Conservation (phyloP, 2,797 vertebrate species). For the Sciurus carolinensis region DNA sequence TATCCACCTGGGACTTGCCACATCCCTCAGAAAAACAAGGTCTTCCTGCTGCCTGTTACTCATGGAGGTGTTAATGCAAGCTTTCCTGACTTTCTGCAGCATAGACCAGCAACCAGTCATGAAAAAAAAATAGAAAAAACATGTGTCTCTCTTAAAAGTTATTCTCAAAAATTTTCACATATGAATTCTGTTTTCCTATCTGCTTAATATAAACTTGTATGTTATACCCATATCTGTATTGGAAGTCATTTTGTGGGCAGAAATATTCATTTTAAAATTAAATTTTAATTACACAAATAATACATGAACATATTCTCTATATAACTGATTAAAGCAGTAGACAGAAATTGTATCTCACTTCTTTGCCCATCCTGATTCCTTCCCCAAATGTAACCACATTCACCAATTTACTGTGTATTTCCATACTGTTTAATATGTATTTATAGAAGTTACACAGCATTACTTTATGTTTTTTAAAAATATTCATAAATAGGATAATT, state of each 20-base stretch:
- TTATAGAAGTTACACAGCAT: slow-evolving; percentile 18
- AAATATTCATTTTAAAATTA: slow-evolving; percentile 64
- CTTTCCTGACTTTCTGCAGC: not conserved
- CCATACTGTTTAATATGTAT: not conserved
- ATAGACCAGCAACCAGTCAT: not conserved
- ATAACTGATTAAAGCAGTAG: slow-evolving; percentile 58
- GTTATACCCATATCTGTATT: not conserved
- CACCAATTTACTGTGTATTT: slow-evolving; percentile 12
- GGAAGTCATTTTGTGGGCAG: slow-evolving; percentile 46
- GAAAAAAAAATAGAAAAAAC: not conserved
- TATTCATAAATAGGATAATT: not conserved
- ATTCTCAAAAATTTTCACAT: slow-evolving; percentile 44
- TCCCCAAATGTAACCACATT: slow-evolving; percentile 13
- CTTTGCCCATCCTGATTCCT: slow-evolving; percentile 15
- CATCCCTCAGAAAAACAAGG: not conserved
- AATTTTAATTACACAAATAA: slow-evolving; percentile 67
- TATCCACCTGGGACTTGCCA: not conserved
- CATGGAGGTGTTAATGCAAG: not conserved
- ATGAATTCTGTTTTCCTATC: slow-evolving; percentile 32
- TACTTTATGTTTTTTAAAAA: slow-evolving; percentile 53
- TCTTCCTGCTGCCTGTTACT: not conserved
- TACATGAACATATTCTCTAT: slow-evolving; percentile 28
- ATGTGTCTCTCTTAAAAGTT: not conserved
- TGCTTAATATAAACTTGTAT: slow-evolving; percentile 58
- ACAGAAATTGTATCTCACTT: slow-evolving; percentile 28